A percentile compares a stretch with the other conserved stretches of the same genome.
phyloP scores from a whole-genome alignment of 2,113 vertebrate genomes.

The Heptranchias perlo region DNA sequence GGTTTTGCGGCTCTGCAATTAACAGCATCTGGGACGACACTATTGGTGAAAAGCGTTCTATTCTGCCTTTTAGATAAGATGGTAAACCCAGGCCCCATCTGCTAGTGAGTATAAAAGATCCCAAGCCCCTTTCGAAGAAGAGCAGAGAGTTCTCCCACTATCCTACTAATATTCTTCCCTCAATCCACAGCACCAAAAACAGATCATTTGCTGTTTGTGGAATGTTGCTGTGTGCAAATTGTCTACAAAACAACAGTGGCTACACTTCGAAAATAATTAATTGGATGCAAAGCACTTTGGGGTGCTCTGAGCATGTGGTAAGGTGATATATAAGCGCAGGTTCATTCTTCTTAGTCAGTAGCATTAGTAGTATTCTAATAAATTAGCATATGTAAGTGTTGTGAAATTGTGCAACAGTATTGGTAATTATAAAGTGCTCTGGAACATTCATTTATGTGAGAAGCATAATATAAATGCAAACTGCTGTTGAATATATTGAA shows the following conservation, averaged over 20 bases:
- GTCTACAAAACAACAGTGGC: background rate
- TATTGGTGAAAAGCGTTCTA: background rate
- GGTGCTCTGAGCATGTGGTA: background rate
- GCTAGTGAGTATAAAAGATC: background rate
- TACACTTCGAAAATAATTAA: background rate
- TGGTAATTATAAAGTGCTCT: background rate
- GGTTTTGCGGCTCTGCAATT: background rate
- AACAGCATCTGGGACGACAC: background rate
- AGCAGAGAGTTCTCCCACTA: background rate
- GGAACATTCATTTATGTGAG: background rate
- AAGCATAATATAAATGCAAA: background rate
- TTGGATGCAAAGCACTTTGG: background rate
- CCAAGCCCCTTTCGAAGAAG: background rate
- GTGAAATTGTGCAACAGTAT: background rate
- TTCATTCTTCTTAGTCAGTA: background rate
- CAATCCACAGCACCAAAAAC: background rate
- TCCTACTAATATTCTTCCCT: background rate
- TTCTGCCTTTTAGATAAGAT: background rate
- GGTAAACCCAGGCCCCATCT: background rate
- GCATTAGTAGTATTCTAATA: background rate
- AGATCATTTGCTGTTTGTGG: background rate
- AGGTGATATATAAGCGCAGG: background rate
- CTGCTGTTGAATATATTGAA: too few species aligned
- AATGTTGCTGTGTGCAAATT: background rate
- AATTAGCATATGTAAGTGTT: background rate